A percentile compares a stretch with the other conserved stretches of the same genome.
Conservation (phyloP, 2,797 vertebrate species). For the Eutrigla gurnardus region DNA sequence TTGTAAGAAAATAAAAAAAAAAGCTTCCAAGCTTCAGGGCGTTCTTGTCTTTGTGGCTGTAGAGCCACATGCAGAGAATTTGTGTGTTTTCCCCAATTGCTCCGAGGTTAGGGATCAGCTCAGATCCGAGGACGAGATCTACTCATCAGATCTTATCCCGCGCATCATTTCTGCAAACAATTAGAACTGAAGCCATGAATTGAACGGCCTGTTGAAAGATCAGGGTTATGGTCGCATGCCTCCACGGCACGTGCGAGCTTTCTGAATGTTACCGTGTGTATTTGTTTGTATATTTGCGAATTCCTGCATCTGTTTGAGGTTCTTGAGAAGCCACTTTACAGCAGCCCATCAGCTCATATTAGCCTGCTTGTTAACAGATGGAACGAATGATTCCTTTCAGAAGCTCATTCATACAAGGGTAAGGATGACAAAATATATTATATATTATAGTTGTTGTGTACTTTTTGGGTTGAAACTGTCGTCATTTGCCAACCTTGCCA, state of each 20-base stretch:
- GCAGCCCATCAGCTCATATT: slow-evolving; percentile 11
- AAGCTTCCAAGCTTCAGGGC: slow-evolving; percentile 10
- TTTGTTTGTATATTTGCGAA: slow-evolving; percentile 9
- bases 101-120: slow-evolving; percentile 39
- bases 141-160: slow-evolving; percentile 19
- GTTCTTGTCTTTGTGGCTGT: slow-evolving; percentile 25
- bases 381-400: background rate
- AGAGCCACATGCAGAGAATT: slow-evolving; percentile 40
- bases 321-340: slow-evolving; percentile 33
- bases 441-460: background rate
- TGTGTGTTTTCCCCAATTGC: slow-evolving; percentile 45
- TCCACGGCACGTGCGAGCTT: background rate
- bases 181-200: slow-evolving; percentile 37
- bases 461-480: background rate
- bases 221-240: background rate
- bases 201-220: slow-evolving; percentile 37
- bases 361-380: slow-evolving; percentile 30
- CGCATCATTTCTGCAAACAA: slow-evolving; percentile 56
- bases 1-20: slow-evolving; percentile 4
- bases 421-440: slow-evolving; percentile 6
- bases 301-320: slow-evolving; percentile 19
- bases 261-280: background rate
- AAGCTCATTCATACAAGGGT: background rate
- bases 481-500: background rate
- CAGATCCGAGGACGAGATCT: slow-evolving; percentile 25